Base-by-base conservation (phyloP, 2,888 invertebrate genomes). In the Nomada lathburiana region DNA sequence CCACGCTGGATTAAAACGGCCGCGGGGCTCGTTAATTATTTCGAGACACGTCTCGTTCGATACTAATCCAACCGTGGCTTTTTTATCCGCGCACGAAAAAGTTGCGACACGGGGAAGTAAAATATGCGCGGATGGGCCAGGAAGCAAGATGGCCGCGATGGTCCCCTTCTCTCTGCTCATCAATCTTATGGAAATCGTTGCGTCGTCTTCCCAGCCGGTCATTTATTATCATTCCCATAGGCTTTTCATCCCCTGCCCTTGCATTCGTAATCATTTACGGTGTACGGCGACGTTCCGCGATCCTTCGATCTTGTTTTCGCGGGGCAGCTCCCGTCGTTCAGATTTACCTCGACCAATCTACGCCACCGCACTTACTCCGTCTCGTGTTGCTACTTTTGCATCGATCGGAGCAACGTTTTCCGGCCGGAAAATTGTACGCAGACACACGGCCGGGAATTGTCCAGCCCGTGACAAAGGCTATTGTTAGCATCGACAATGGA, bases 141-240 rank as follows among this genome's bases (percentile, higher is more conserved):
- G 65, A 63, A 53, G 63, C 36, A 55, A 75, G 67, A 68, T 72
- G 72, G 77, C 44, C 65, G 16, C n/a, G 57, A 4, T 65, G 50
- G 64, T 26, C 79, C 86, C 86, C 76, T 80, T 83, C 76, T 52
- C 65, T 70, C 18, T 52, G 63, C 44, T 76, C 86, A 87, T 88
- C 86, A 86, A 88, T 88, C 88, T 87, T 84, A 84, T 75, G 86
- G 79, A 86, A 87, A 85, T 86, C 83, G 74, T 36, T 36, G 74
- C 79, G 76, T 88, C 88, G 80, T 86, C 86, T 82, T 80, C 78
- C 70, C 36, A 62, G 63, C 81, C 42, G 82, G 84, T 86, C 88
- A 82, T 88, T 88, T 87, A 86, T 87, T 87, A 88, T 83, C 83
- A 78, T 80, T 75, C 86, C 16, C 47, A 47, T 11, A 26, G 77